These are phyloP conservation scores for Eilema caniola DNA, from an alignment of 2,888 invertebrate species.

Conservation along the genomic window DNA sequence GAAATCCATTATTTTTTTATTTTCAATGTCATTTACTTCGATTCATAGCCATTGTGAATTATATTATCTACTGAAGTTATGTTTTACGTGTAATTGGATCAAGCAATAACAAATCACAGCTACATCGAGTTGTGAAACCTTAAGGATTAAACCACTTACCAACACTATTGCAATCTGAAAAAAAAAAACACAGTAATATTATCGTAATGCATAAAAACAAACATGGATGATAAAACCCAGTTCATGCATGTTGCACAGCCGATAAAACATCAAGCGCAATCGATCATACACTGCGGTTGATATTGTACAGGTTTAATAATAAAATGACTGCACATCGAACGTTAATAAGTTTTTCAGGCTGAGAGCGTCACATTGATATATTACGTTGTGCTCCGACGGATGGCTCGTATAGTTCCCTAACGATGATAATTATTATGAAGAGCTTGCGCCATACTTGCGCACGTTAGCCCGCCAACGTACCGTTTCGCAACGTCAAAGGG, in stretches of 20 bases:
- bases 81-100: not conserved
- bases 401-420: slow-evolving; percentile 56
- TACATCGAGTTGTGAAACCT: not conserved
- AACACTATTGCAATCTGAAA: not conserved
- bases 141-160: not conserved
- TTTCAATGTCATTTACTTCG: too few relatives aligned
- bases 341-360: slow-evolving; percentile 54
- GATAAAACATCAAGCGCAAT: slow-evolving; percentile 6
- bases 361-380: slow-evolving; percentile 55
- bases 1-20: too few relatives aligned
- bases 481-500: slow-evolving; percentile 66
- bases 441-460: slow-evolving; percentile 54
- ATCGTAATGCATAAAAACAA: too few relatives aligned
- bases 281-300: slow-evolving; percentile 32
- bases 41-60: not conserved
- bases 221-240: too few relatives aligned
- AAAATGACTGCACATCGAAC: slow-evolving; percentile 47
- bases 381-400: slow-evolving; percentile 39
- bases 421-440: slow-evolving; percentile 72
- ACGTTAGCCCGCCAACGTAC: slow-evolving; percentile 49
- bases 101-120: not conserved
- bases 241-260: not conserved
- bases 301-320: slow-evolving; percentile 43
- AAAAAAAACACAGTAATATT: not conserved
- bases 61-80: not conserved